phyloP scores from a whole-genome alignment of 2,113 vertebrate genomes.

The Corythaixoides concolor region DNA sequence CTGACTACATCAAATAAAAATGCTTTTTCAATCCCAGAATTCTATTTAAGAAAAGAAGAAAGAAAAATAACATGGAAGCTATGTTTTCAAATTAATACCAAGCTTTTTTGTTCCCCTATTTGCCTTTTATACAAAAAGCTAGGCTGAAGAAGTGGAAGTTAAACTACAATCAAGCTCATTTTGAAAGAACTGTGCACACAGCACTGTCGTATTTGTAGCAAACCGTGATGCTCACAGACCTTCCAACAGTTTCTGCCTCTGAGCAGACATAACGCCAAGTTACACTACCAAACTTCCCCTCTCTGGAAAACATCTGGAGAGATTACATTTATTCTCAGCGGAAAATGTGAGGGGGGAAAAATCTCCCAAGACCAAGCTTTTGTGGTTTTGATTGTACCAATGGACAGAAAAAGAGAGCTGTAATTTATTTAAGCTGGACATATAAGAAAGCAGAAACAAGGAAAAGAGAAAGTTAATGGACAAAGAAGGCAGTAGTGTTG shows the following conservation, averaged over 20 bases:
- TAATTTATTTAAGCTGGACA: not conserved
- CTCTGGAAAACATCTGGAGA: not conserved
- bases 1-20: slow-evolving; percentile 91
- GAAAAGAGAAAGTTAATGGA: not conserved
- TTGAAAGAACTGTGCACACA: not conserved
- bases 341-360: not conserved
- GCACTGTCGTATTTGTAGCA: not conserved
- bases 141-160: not conserved
- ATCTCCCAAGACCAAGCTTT: not conserved
- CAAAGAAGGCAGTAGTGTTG: not conserved
- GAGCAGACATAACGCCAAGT: not conserved
- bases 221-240: not conserved
- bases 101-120: not conserved
- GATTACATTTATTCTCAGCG: not conserved
- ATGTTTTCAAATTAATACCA: not conserved
- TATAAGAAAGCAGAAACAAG: not conserved
- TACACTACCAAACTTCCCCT: not conserved
- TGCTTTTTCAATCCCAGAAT: slow-evolving; percentile 89
- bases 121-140: not conserved
- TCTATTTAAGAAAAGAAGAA: slow-evolving; percentile 71
- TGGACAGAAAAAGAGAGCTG: not conserved
- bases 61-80: not conserved
- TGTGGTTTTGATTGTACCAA: not conserved
- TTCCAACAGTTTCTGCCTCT: not conserved
- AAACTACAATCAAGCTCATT: not conserved